Evolutionary conservation across 2,113 vertebrate species (phyloP).

Genomic region (Lynx canadensis): DNA sequence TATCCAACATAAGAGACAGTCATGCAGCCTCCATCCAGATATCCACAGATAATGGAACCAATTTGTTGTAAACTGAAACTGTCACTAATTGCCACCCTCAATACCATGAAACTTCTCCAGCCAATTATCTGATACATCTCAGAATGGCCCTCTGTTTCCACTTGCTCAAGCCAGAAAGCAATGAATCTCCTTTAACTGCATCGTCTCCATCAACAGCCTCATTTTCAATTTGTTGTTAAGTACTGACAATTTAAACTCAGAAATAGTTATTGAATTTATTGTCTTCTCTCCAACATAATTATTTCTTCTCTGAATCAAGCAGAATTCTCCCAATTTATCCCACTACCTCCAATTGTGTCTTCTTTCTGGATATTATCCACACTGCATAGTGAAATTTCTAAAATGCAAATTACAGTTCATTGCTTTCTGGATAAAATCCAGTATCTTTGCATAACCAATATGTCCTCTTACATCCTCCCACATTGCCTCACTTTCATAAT

Average conservation of each 20-base stretch:
- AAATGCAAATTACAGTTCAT: neutral
- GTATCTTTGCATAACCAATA: neutral
- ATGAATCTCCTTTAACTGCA: neutral
- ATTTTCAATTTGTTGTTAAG: neutral
- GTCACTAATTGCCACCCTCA: neutral
- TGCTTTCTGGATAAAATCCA: neutral
- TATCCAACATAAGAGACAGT: neutral
- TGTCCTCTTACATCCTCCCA: neutral
- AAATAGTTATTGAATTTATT: neutral
- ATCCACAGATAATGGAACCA: neutral
- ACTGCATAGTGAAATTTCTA: neutral
- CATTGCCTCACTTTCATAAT: neutral
- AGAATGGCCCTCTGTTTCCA: neutral
- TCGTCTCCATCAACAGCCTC: neutral
- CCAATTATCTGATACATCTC: neutral
- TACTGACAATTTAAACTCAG: neutral
- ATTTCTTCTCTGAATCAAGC: neutral
- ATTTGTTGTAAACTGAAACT: neutral
- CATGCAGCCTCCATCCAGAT: neutral
- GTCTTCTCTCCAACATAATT: neutral
- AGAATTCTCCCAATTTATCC: neutral
- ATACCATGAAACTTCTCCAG: neutral
- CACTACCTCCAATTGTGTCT: neutral
- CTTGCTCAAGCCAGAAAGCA: neutral
- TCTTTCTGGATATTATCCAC: neutral